A percentile compares a stretch with the other conserved stretches of the same genome.
Evolutionary conservation across 2,888 invertebrate genomes (phyloP).

Genomic region (Stenchaetothrips biformis): DNA sequence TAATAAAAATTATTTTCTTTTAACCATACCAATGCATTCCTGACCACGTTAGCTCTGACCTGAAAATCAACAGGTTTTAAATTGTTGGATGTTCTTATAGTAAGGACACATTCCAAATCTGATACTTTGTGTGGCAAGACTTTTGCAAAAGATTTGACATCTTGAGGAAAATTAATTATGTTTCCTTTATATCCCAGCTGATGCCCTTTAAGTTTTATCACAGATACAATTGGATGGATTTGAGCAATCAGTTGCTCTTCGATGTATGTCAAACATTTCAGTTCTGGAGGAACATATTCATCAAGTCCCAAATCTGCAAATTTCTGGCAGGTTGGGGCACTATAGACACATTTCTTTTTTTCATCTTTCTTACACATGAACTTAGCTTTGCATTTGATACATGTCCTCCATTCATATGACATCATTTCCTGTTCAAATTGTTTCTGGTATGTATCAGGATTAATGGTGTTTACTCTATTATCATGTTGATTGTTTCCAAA

Average conservation of each 20-base stretch:
- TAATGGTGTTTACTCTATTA: not conserved
- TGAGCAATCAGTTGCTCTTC: not conserved
- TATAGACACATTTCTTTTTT: not conserved
- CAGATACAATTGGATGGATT: not conserved
- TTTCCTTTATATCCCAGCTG: not conserved
- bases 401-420: not conserved
- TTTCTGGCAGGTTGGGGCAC: not conserved
- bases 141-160: not conserved
- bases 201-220: not conserved
- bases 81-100: not conserved
- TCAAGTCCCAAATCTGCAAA: not conserved
- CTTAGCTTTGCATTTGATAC: not conserved
- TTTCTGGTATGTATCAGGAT: not conserved
- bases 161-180: not conserved
- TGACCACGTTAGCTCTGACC: not conserved
- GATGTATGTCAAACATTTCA: not conserved
- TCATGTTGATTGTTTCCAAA: no score
- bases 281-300: not conserved
- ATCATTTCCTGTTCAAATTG: not conserved
- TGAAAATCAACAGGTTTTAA: not conserved
- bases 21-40: not conserved
- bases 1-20: conserved; percentile 26
- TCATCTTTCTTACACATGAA: not conserved
- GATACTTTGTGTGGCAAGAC: not conserved
- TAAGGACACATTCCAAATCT: not conserved